phyloP scores from a whole-genome alignment of 2,797 vertebrate genomes.

The Cichlasoma orientale region DNA sequence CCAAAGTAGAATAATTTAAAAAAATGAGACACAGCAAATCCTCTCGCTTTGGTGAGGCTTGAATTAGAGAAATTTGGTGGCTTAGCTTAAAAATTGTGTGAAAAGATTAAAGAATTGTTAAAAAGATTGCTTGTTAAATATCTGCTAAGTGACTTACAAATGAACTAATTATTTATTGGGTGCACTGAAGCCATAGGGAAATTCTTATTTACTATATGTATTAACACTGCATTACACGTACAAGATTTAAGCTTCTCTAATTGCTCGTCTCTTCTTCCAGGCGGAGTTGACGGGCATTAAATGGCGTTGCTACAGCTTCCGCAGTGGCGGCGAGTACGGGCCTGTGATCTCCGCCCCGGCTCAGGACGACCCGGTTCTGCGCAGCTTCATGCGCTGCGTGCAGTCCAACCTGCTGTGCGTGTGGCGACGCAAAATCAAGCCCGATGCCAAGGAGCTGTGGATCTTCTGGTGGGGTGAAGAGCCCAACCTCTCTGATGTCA shows the following conservation, averaged over 20 bases:
- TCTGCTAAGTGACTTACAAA: not conserved
- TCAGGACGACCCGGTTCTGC: slow-evolving; percentile 96
- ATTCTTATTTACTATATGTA: not conserved
- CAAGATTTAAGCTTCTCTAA: slow-evolving; percentile 4
- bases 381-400: slow-evolving; percentile 96
- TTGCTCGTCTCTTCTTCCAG: slow-evolving; percentile 65
- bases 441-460: slow-evolving; percentile 94
- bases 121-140: not conserved
- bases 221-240: slow-evolving; percentile 4
- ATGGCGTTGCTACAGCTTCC: slow-evolving; percentile 98
- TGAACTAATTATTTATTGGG: slow-evolving; percentile 10
- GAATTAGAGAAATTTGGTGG: not conserved
- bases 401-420: slow-evolving; percentile 97
- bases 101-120: not conserved
- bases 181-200: not conserved
- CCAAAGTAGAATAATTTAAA: not conserved
- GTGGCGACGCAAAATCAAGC: slow-evolving; percentile 95
- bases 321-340: slow-evolving; percentile 92
- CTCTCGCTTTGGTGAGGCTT: not conserved
- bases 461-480: slow-evolving; percentile 99
- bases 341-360: slow-evolving; percentile 97
- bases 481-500: slow-evolving; percentile 92
- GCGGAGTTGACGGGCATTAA: slow-evolving; percentile 99
- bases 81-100: too few species aligned
- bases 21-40: not conserved